phyloP scores from a whole-genome alignment of 2,113 vertebrate genomes.

The Corythaeola cristata region DNA sequence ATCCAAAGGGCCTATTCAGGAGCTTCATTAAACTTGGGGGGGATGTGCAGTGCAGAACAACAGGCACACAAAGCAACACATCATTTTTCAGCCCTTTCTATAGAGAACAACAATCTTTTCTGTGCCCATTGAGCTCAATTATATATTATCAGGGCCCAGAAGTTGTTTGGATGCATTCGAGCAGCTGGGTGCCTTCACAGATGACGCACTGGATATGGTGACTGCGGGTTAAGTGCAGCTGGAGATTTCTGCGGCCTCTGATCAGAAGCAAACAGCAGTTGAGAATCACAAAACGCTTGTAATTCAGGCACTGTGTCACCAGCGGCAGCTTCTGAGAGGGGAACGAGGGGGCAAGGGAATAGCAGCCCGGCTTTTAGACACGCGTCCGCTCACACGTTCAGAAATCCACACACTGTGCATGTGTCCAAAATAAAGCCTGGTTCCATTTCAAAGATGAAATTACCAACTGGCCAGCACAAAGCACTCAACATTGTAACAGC shows the following conservation, averaged over 20 bases:
- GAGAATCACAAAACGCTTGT: conserved; percentile 18
- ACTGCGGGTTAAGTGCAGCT: conserved; percentile 43
- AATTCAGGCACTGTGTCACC: conserved; percentile 30
- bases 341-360: not conserved
- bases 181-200: conserved; percentile 50
- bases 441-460: not conserved
- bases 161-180: conserved; percentile 31
- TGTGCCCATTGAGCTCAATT: conserved; percentile 18
- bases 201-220: conserved; percentile 4
- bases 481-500: not conserved
- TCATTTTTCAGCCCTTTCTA: not conserved
- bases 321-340: not conserved
- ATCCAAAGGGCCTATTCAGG: not conserved
- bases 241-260: conserved; percentile 36
- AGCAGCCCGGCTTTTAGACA: not conserved
- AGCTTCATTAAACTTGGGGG: not conserved
- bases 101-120: not conserved
- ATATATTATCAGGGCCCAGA: conserved; percentile 21
- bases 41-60: not conserved
- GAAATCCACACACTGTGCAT: not conserved
- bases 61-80: not conserved
- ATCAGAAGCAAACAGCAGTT: conserved; percentile 24
- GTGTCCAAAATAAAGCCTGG: not conserved
- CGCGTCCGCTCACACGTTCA: not conserved
- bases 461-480: not conserved